Evolutionary conservation across 1,140 invertebrate genomes (phyloP), one percentile per base, ranked within the genome.

Genomic region (Brachionus sp.): DNA sequence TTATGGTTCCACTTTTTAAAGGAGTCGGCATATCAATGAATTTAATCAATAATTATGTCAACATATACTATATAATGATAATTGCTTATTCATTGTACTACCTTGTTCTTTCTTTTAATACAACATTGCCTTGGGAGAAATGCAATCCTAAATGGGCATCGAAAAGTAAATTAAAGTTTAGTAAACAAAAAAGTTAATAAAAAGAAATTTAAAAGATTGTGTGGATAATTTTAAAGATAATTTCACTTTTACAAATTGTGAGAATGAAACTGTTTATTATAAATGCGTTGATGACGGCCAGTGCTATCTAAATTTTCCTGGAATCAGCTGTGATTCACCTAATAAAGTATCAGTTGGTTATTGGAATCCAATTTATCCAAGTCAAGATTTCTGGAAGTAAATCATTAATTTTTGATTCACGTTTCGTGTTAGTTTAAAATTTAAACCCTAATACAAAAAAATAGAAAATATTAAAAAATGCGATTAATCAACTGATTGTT

Each of bases 41-140:
- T 44, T 42, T 83, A 9, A 83, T 83, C n/a, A 53, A 50, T 13
- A 73, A 53, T 53, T 83, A 73, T 77, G 35, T 83, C 29, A 83
- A 70, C 7, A 73, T 83, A 16, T 87, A 88, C 82, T 95, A 94
- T 87, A 94, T 94, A 85, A 90, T 94, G n/a, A 93, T 95, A 84
- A 94, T 94, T 84, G 93, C 92, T 53, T 94, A 93, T 93, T 93
- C 93, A 53, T 92, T 94, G 53, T 93, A 93, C 87, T 95, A 94
- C 87, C 92, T 95, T 90, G 92, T 92, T 84, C 92, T 92, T 37
- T 94, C 93, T 7, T 91, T 94, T 85, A 89, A 89, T 44, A 91
- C 87, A 78, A 90, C 92, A 84, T 87, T 94, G 68, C 93, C 93
- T 0, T 95, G 94, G 94, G 91, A 93, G 85, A 92, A 92, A 83